phyloP scores from a whole-genome alignment of 37 sponge, comb jelly and placozoan genomes.

The Aplysina aerophoba region DNA sequence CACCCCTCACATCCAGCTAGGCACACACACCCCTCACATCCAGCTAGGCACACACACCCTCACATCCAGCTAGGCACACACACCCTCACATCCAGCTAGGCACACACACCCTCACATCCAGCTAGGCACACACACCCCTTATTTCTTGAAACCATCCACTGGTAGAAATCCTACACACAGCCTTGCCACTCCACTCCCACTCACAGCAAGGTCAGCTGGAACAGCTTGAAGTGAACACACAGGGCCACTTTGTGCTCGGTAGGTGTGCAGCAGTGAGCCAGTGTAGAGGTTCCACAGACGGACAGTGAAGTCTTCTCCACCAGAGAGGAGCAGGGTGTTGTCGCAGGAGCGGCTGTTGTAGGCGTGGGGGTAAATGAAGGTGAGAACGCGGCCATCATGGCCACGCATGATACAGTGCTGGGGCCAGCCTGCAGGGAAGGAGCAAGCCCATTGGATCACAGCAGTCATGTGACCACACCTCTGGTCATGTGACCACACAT shows the following conservation, averaged over 20 bases:
- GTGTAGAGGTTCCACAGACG: constrained; percentile 87
- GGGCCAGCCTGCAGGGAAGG: constrained; percentile 66
- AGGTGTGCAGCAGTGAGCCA: constrained; percentile 76
- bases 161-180: too few species aligned
- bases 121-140: too few species aligned
- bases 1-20: too few species aligned
- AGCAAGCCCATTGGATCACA: not conserved
- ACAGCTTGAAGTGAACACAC: constrained; percentile 68
- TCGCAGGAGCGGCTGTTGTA: constrained; percentile 62
- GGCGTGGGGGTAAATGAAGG: constrained; percentile 78
- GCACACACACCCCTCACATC: too few species aligned
- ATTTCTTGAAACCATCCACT: not conserved
- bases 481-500: not conserved
- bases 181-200: too few species aligned
- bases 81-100: too few species aligned
- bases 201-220: constrained; percentile 77
- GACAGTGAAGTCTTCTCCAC: constrained; percentile 92
- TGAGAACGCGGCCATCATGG: constrained; percentile 74
- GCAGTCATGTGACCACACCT: constrained; percentile 31
- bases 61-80: too few species aligned
- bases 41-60: too few species aligned
- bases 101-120: too few species aligned
- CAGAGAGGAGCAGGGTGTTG: constrained; percentile 71
- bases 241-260: constrained; percentile 80
- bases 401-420: constrained; percentile 76